Conservation (phyloP, 2,113 vertebrate species). For the Entomyzon cyanotis region DNA sequence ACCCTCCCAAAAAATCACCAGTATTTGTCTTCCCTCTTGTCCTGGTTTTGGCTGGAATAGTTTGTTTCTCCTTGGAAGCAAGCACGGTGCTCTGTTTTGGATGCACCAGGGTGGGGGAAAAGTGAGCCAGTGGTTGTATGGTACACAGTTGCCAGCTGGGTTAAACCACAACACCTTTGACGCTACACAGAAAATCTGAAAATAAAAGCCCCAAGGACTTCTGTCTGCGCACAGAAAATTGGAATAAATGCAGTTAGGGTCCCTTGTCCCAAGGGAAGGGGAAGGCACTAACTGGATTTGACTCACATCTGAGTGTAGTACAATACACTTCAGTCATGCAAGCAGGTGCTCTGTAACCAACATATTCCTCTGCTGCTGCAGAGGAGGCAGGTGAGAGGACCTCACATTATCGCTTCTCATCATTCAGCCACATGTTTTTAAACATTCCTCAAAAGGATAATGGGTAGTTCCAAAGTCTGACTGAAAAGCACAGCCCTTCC, state of each 20-base stretch:
- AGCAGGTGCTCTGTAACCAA: rapidly evolving
- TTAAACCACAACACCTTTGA: not conserved
- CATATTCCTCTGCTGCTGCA: not conserved
- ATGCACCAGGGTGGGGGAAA: not conserved
- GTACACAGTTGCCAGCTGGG: too few relatives aligned
- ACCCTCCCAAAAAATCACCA: not conserved
- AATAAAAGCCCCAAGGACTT: not conserved
- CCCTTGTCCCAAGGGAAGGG: not conserved
- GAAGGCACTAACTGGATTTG: not conserved
- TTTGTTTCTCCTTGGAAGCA: not conserved
- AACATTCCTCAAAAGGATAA: not conserved
- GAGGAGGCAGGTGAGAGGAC: not conserved
- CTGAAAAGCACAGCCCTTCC: not conserved
- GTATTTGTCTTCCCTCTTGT: not conserved
- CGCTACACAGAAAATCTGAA: not conserved
- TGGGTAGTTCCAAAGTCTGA: not conserved
- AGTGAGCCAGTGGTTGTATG: not conserved
- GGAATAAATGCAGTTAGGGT: not conserved
- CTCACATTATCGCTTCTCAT: not conserved
- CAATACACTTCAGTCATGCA: not conserved
- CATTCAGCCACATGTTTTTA: not conserved
- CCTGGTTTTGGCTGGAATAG: not conserved
- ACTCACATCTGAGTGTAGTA: not conserved
- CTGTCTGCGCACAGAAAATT: not conserved
- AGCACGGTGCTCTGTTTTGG: not conserved